These are phyloP conservation scores for Hydrochoerus hydrochaeris DNA, from an alignment of 2,113 vertebrate genomes.

Conservation along the genomic window DNA sequence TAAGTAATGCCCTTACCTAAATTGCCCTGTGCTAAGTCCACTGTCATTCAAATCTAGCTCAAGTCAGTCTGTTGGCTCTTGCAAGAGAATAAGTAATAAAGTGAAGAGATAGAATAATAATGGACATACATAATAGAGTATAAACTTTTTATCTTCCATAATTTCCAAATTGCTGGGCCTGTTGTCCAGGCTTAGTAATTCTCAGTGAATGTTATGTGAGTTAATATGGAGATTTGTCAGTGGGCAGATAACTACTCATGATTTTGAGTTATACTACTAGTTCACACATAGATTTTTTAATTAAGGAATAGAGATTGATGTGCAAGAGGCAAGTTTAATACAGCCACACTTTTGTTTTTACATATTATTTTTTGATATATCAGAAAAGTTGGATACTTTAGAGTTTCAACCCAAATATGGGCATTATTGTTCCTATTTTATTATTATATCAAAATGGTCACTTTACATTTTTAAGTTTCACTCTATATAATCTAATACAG, in stretches of 20 bases:
- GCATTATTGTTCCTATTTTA: slow-evolving; percentile 17
- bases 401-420: neutral
- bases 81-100: too few relatives aligned
- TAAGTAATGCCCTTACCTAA: too few relatives aligned
- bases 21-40: too few relatives aligned
- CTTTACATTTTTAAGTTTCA: slow-evolving; percentile 3
- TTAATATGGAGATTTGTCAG: neutral
- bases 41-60: too few relatives aligned
- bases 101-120: too few relatives aligned
- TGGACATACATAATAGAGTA: too few relatives aligned
- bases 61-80: too few relatives aligned
- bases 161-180: neutral
- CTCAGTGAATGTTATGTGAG: neutral
- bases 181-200: neutral
- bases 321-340: neutral
- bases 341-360: neutral
- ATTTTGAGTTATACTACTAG: neutral
- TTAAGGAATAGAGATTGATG: slow-evolving; percentile 8
- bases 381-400: slow-evolving; percentile 1
- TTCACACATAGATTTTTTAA: neutral
- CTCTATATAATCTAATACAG: neutral
- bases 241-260: neutral
- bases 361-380: neutral
- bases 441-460: neutral
- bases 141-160: neutral